Evolutionary conservation across 2,888 invertebrate genomes (phyloP), one percentile per base, ranked within the genome.

Genomic region (Malacosoma neustria): DNA sequence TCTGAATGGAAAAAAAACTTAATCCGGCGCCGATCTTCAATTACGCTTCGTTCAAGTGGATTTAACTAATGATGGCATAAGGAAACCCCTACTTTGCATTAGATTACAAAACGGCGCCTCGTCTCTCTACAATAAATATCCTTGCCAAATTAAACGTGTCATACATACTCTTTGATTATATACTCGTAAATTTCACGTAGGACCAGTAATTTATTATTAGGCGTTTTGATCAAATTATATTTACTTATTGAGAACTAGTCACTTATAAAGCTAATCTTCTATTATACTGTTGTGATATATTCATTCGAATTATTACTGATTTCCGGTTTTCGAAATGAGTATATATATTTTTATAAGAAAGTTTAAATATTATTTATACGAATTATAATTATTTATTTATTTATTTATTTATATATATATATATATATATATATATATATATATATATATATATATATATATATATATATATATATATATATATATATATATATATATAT

Each of bases 141-240:
- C 79, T 81, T 81, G 81, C 80, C 81, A 72, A 61, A 60, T 57
- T 57, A 22, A 9, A 60, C 57, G 60, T 69, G 62, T 70, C 63
- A 66, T 57, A 57, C 43, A 40, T 35, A 45, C 48, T 48, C 41
- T n/a, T n/a, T 42, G 36, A 53, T 40, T 42, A 55, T 55, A 52
- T 60, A 45, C 50, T 48, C 48, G 37, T 57, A 51, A 44, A 41
- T 31, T 37, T 48, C 48, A 42, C 41, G 39, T 43, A 39, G 13
- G 41, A 41, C 41, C 42, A 38, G 39, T 30, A 46, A 32, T 36
- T 41, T 41, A 34, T 45, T 37, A 38, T 43, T 36, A 14, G 43
- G 45, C 41, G 39, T 37, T 38, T 36, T 41, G 15, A 37, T 36
- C 42, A 46, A 40, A 48, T 40, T 49, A 45, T 48, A 41, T 54